A percentile compares a stretch with the other conserved stretches of the same genome.
Conservation (phyloP, 2,113 vertebrate species). For the Oxyruncus cristatus region DNA sequence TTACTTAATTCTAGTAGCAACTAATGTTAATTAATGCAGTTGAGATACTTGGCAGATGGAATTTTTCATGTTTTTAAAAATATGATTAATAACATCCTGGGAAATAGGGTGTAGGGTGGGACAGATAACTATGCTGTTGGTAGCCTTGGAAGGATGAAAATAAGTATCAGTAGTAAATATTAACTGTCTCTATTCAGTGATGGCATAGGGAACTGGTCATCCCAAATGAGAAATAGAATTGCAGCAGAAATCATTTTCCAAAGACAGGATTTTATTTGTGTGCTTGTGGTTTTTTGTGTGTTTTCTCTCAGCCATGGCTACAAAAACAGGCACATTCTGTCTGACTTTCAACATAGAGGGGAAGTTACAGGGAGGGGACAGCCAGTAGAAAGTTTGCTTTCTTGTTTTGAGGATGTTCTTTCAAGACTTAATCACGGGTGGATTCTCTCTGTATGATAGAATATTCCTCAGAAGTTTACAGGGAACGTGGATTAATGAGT, state of each 20-base stretch:
- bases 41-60: not conserved
- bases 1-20: not conserved
- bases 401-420: not conserved
- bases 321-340: not conserved
- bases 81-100: not conserved
- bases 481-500: not conserved
- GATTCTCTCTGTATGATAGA: accelerated
- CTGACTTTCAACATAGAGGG: not conserved
- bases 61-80: not conserved
- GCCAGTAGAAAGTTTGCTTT: not conserved
- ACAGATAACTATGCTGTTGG: not conserved
- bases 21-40: not conserved
- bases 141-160: not conserved
- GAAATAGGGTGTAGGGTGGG: not conserved
- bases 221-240: not conserved
- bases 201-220: not conserved
- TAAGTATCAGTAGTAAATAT: not conserved
- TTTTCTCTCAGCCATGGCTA: not conserved
- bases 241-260: not conserved
- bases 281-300: not conserved
- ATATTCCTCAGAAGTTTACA: not conserved
- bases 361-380: accelerated
- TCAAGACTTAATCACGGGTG: not conserved
- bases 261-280: not conserved
- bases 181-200: not conserved